Percentiles rank a stretch among this genome's conserved stretches.
These are phyloP conservation scores for Discoglossus pictus DNA, from an alignment of 2,797 vertebrate species.

Conservation along the genomic window DNA sequence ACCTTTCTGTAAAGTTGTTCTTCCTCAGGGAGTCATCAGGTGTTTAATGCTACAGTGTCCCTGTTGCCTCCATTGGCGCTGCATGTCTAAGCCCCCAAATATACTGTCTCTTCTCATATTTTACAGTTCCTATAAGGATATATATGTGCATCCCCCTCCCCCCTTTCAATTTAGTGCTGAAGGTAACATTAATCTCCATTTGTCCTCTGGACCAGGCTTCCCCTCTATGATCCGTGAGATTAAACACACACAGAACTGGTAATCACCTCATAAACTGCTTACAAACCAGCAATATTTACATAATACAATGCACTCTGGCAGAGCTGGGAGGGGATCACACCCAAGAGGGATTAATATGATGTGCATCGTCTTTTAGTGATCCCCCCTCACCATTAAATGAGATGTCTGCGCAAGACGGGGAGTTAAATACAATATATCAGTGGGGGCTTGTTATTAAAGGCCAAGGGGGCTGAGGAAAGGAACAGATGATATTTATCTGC, in stretches of 20 bases:
- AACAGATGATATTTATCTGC: constrained; percentile 30
- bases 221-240: constrained; percentile 66
- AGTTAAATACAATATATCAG: neutral
- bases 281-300: constrained; percentile 80
- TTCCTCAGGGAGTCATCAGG: too few species aligned
- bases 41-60: too few species aligned
- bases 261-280: constrained; percentile 84
- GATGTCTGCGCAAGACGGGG: neutral
- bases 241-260: constrained; percentile 68
- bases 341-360: constrained; percentile 67
- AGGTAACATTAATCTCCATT: constrained; percentile 66
- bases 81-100: too few species aligned
- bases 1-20: too few species aligned
- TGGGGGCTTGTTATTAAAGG: neutral
- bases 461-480: neutral
- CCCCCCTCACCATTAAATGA: constrained; percentile 63
- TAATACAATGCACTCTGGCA: constrained; percentile 85
- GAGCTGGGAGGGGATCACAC: constrained; percentile 77
- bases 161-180: constrained; percentile 59
- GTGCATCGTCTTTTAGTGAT: constrained; percentile 70
- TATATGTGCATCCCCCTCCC: constrained; percentile 27
- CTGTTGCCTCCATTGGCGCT: too few species aligned
- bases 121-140: constrained; percentile 30
- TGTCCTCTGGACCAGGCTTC: constrained; percentile 63
- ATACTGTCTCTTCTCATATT: too few species aligned